These are phyloP conservation scores for Sceloporus undulatus DNA, from an alignment of 2,113 vertebrate species.

Conservation along the genomic window DNA sequence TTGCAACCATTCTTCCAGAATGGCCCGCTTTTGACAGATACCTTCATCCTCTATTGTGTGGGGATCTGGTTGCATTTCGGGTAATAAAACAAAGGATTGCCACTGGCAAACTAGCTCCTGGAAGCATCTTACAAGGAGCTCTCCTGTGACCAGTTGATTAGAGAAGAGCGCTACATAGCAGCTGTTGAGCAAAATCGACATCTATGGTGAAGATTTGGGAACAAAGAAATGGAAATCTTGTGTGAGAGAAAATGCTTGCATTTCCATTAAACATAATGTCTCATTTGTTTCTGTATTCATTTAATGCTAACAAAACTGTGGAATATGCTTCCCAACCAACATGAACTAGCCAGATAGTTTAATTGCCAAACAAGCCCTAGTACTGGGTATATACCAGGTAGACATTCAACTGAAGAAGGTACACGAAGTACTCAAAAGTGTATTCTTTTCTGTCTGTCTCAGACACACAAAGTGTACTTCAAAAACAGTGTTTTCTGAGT, in stretches of 20 bases:
- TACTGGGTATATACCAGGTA: no score
- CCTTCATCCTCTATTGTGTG: slow-evolving; percentile 41
- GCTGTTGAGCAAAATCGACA: not conserved
- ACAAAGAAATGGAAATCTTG: not conserved
- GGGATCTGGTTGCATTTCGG: slow-evolving; percentile 24
- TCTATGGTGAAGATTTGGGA: not conserved
- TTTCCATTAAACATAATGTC: not conserved
- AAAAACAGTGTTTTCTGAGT: not conserved
- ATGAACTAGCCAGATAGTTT: not conserved
- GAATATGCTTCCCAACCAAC: not conserved
- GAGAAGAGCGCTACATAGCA: not conserved
- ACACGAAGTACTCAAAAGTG: no score
- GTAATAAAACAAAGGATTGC: slow-evolving; percentile 28
- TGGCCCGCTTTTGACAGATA: slow-evolving; percentile 54
- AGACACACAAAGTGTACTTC: not conserved
- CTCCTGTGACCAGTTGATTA: not conserved
- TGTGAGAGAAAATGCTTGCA: not conserved
- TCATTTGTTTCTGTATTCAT: not conserved
- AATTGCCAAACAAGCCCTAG: not conserved
- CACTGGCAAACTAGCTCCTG: slow-evolving; percentile 9
- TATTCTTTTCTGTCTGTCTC: not conserved
- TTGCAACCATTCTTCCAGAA: slow-evolving; percentile 52
- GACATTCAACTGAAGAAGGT: not conserved
- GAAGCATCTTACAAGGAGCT: not conserved
- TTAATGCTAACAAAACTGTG: not conserved